phyloP scores from a whole-genome alignment of 1,140 invertebrate genomes.

The Eumeta japonica region DNA sequence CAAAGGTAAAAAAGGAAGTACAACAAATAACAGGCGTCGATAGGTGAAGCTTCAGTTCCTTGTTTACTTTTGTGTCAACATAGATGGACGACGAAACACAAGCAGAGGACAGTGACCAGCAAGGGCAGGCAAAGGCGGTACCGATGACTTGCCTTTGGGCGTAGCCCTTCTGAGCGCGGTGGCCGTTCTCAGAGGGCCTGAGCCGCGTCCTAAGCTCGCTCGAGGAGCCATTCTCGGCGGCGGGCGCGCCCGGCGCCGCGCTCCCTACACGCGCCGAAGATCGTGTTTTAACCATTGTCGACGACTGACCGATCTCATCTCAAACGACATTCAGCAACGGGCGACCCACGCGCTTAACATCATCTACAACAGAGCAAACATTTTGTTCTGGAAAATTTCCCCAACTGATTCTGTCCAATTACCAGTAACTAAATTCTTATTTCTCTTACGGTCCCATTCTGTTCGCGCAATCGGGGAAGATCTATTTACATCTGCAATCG shows the following conservation, averaged over 20 bases:
- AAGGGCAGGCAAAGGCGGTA: conserved; percentile 12
- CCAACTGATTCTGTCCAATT: conserved; percentile 15
- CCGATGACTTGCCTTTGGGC: conserved; percentile 42
- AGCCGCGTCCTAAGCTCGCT: conserved; percentile 45
- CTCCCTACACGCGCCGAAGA: conserved; percentile 53
- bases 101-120: no score
- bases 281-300: conserved; percentile 58
- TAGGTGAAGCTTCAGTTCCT: no score
- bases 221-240: conserved; percentile 44
- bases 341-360: background rate
- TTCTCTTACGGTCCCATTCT: conserved; percentile 55
- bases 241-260: conserved; percentile 33
- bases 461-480: no score
- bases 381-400: conserved; percentile 48
- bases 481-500: conserved; percentile 45
- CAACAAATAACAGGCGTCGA: no score
- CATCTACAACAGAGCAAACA: background rate
- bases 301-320: conserved; percentile 47
- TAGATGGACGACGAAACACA: no score
- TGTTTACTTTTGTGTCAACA: no score
- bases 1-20: no score
- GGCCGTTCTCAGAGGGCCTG: conserved; percentile 41
- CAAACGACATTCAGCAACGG: conserved; percentile 52
- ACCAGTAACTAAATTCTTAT: no score
- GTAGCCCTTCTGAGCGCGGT: conserved; percentile 35